These are phyloP conservation scores for Drosophila mimetica DNA, from an alignment of 2,888 invertebrate species.

Conservation along the genomic window DNA sequence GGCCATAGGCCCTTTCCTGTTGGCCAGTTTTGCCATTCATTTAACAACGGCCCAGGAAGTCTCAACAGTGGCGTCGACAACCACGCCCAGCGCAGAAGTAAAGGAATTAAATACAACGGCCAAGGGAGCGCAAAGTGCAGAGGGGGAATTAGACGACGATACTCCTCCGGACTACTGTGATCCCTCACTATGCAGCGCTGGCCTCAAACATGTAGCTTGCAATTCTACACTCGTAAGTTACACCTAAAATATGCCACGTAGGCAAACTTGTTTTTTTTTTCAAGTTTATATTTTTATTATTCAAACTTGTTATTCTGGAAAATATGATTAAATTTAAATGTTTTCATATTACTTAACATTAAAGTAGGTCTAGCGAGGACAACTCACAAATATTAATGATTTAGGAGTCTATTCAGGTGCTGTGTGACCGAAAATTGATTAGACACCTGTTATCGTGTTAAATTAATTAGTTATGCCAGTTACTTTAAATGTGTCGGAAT, in stretches of 20 bases:
- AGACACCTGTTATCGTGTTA: too few species aligned
- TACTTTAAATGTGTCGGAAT: too few species aligned
- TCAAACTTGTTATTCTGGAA: too few species aligned
- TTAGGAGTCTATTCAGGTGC: too few species aligned
- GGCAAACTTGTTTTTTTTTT: not conserved
- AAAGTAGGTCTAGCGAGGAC: too few species aligned
- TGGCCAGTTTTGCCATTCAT: constrained; percentile 7
- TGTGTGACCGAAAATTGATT: too few species aligned
- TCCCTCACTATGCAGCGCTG: not conserved
- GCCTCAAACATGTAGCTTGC: constrained; percentile 15
- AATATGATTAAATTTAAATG: too few species aligned
- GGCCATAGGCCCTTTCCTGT: not conserved
- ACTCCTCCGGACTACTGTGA: constrained; percentile 11
- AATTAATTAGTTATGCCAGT: too few species aligned
- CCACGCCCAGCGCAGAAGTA: not conserved
- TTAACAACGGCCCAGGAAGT: not conserved
- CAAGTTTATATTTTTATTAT: not conserved
- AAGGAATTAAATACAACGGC: not conserved
- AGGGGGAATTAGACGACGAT: too few species aligned
- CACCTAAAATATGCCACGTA: not conserved
- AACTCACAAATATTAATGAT: too few species aligned
- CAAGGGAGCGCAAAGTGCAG: not conserved
- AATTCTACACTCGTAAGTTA: constrained; percentile 3
- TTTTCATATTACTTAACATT: too few species aligned
- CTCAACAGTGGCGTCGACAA: not conserved